Conservation (phyloP, 2,113 vertebrate species). For the Ptilonorhynchus violaceus region DNA sequence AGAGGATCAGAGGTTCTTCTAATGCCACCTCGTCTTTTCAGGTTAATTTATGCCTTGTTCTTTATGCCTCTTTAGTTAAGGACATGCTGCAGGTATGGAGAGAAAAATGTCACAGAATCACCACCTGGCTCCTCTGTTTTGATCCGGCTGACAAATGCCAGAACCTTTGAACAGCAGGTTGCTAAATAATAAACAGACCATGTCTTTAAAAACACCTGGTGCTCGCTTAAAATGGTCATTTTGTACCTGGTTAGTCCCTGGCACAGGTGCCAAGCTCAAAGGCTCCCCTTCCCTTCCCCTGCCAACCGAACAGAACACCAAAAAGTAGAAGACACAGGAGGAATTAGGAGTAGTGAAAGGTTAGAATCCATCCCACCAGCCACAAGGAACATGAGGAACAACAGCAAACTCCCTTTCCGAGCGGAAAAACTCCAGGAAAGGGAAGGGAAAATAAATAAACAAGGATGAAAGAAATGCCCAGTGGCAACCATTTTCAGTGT, state of each 20-base stretch:
- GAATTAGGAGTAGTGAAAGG: neutral
- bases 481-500: slow-evolving; percentile 73
- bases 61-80: slow-evolving; percentile 38
- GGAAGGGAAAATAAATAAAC: slow-evolving; percentile 55
- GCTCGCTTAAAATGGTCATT: neutral
- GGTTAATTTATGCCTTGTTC: slow-evolving; percentile 40
- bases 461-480: slow-evolving; percentile 80
- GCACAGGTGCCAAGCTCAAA: neutral
- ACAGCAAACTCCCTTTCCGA: neutral
- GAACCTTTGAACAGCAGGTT: slow-evolving; percentile 26
- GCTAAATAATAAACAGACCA: slow-evolving; percentile 40
- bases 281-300: neutral
- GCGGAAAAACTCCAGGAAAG: slow-evolving; percentile 6
- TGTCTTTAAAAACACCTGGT: slow-evolving; percentile 12
- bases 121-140: slow-evolving; percentile 18
- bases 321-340: neutral
- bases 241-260: neutral
- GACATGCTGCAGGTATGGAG: neutral
- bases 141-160: neutral
- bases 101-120: neutral
- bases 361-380: neutral
- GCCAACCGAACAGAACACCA: neutral
- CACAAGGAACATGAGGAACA: neutral
- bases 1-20: neutral
- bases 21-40: neutral